phyloP scores from a whole-genome alignment of 1,140 invertebrate genomes.

The Adoxophyes honmai region DNA sequence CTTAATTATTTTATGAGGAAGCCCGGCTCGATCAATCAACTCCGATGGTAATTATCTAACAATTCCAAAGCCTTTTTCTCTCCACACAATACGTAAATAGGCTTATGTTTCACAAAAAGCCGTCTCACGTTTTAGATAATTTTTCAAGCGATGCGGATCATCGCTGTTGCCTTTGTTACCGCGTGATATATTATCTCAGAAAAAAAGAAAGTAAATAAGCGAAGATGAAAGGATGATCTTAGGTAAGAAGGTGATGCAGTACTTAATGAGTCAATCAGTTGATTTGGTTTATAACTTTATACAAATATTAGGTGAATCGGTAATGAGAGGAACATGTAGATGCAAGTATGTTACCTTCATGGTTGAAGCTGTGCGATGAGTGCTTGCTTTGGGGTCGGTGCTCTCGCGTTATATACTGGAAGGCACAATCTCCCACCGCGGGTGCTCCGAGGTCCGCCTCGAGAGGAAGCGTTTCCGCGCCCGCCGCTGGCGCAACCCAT shows the following conservation, averaged over 20 bases:
- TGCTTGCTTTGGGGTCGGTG: conserved; percentile 53
- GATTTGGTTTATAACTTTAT: no score
- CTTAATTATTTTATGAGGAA: no score
- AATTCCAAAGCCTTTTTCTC: no score
- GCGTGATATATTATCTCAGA: conserved; percentile 1
- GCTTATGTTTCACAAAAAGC: neutral
- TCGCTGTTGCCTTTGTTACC: neutral
- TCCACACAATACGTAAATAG: no score
- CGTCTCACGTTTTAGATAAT: neutral
- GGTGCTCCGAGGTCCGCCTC: conserved; percentile 45
- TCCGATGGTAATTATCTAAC: no score
- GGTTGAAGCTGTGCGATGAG: conserved; percentile 56
- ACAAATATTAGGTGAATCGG: neutral
- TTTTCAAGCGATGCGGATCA: neutral
- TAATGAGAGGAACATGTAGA: neutral
- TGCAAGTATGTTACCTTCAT: conserved; percentile 60
- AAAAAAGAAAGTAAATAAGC: conserved; percentile 6
- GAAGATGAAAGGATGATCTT: neutral
- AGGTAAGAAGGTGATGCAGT: no score
- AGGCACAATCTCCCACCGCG: conserved; percentile 50
- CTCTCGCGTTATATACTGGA: conserved; percentile 54
- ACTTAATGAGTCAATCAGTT: no score
- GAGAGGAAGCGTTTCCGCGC: conserved; percentile 65
- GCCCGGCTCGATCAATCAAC: no score
- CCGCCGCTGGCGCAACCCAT: conserved; percentile 56